A percentile compares a stretch with the other conserved stretches of the same genome.
Conservation (phyloP, 1,140 invertebrate species). For the Papilio glaucus region DNA sequence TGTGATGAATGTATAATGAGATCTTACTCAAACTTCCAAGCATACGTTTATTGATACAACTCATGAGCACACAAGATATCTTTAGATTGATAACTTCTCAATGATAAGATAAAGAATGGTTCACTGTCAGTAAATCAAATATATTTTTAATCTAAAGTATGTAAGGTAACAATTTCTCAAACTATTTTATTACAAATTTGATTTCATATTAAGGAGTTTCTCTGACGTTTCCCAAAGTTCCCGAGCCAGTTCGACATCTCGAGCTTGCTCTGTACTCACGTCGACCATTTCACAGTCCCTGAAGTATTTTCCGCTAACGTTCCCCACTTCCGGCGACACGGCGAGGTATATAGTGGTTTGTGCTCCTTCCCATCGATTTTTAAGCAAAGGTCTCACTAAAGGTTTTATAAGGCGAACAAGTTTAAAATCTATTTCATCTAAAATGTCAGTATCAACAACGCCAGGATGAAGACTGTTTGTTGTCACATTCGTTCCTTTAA, state of each 20-base stretch:
- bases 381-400: constrained; percentile 42
- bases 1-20: too few species aligned
- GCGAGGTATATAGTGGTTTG: constrained; percentile 85
- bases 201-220: constrained; percentile 64
- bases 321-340: constrained; percentile 81
- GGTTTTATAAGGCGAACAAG: constrained; percentile 40
- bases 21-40: too few species aligned
- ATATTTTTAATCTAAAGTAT: too few species aligned
- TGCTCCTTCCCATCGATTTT: constrained; percentile 80
- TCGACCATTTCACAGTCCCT: constrained; percentile 78
- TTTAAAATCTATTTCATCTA: constrained; percentile 39
- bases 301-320: constrained; percentile 85
- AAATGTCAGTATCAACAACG: constrained; percentile 49
- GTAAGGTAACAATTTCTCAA: not conserved
- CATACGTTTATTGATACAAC: too few species aligned
- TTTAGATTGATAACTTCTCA: too few species aligned
- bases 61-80: too few species aligned
- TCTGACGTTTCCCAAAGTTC: constrained; percentile 78
- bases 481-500: constrained; percentile 89
- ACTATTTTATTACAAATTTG: constrained; percentile 11
- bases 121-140: too few species aligned
- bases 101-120: too few species aligned
- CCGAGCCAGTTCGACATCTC: constrained; percentile 62
- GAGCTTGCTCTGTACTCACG: constrained; percentile 50
- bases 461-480: constrained; percentile 94